Evolutionary conservation across 2,113 vertebrate species (phyloP).

Genomic region (Pungitius pungitius): DNA sequence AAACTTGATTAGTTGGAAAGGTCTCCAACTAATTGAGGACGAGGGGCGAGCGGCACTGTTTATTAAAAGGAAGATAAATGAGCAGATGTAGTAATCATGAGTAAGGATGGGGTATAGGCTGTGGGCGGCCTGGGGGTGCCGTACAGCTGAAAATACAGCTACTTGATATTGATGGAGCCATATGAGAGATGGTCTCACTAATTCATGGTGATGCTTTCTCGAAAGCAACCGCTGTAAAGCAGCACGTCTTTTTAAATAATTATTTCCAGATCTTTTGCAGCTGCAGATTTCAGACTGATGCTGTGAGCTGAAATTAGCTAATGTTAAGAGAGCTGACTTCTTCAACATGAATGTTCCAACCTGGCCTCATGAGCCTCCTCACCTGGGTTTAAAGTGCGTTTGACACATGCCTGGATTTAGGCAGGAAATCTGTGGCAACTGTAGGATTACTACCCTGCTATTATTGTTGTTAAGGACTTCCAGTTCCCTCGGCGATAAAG

Average conservation of each 20-base stretch:
- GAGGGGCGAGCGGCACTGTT: background rate
- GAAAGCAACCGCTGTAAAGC: background rate
- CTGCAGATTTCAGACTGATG: background rate
- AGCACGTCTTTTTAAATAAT: background rate
- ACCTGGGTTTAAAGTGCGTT: constrained; percentile 6
- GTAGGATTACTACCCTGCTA: background rate
- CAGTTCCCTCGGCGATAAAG: background rate
- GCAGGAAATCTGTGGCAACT: background rate
- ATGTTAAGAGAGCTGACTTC: constrained; percentile 7
- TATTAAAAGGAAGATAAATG: constrained; percentile 36
- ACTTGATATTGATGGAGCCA: constrained; percentile 10
- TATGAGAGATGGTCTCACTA: background rate
- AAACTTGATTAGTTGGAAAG: background rate
- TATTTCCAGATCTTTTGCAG: background rate
- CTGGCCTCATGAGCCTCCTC: constrained; percentile 15
- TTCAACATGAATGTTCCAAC: constrained; percentile 27
- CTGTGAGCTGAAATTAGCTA: constrained; percentile 1
- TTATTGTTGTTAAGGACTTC: background rate
- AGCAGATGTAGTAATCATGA: constrained; percentile 10
- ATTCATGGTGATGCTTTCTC: background rate
- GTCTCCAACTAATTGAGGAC: background rate
- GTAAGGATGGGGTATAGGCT: constrained; percentile 7
- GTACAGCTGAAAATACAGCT: constrained; percentile 36
- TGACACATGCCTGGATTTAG: constrained; percentile 5
- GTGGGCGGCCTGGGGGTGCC: constrained; percentile 21